These are phyloP conservation scores for Suncus etruscus DNA, from an alignment of 2,113 vertebrate genomes.

Conservation along the genomic window DNA sequence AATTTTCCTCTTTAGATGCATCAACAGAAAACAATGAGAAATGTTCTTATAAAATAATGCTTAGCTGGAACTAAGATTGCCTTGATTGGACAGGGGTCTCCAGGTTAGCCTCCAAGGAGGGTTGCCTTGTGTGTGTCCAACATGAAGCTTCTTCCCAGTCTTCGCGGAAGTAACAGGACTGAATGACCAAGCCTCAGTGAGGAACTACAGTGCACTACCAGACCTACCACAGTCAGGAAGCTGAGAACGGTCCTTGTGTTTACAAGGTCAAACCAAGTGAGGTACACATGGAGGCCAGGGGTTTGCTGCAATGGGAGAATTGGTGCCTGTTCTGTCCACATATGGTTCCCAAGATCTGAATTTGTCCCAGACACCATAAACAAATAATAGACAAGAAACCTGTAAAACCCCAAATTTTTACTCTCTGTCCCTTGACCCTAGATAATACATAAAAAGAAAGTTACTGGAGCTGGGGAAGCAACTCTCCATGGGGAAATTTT, in stretches of 20 bases:
- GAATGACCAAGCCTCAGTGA: neutral
- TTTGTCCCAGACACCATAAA: neutral
- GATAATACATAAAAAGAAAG: neutral
- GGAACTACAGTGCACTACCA: neutral
- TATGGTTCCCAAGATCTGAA: too few species aligned
- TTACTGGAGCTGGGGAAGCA: neutral
- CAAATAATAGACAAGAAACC: neutral
- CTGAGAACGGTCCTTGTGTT: neutral
- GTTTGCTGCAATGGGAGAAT: too few species aligned
- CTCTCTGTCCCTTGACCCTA: neutral
- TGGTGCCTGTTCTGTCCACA: too few species aligned
- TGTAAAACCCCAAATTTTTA: neutral
- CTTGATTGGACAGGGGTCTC: neutral
- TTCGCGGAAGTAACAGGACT: neutral
- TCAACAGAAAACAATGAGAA: neutral
- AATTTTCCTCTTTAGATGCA: conserved; percentile 16
- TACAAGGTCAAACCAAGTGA: neutral
- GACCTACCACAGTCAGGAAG: neutral
- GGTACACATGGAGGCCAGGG: too few species aligned
- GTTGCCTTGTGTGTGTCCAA: neutral
- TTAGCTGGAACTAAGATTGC: neutral
- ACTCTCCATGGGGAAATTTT: neutral
- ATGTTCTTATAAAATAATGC: neutral
- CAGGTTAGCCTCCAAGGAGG: neutral
- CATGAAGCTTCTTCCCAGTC: neutral